Base-by-base conservation (phyloP, 23 tunicate species). In the Trididemnum miniatum region DNA sequence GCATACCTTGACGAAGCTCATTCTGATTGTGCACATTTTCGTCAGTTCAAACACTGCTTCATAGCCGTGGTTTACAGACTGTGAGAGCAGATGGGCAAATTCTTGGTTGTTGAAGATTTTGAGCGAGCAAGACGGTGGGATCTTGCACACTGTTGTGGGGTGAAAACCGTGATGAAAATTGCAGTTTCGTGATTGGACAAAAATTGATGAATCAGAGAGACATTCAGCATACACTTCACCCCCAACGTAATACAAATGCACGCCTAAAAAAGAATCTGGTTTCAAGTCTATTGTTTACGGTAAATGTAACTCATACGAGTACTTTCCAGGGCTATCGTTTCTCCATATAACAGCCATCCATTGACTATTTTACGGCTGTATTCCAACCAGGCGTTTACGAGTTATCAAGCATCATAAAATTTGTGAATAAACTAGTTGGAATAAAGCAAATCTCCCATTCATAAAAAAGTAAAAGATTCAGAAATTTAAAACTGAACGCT, bases 171-270 rank as follows among this genome's bases (percentile, higher is more conserved):
- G 99, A 34, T 95, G 95, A 51, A 77, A 95, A 59, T 95, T 95
- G 86, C 99, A 95, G 85, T 95, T 95, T 32, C 90, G 88, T 0
- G 99, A 95, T 82, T 95, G 99, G 36, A 90, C 99, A 35, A 96
- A 96, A 7, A 96, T 92, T 28, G 99, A 91, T 34, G 99, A 96
- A 83, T 96, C 99, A 23, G 99, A 96, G 20, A 96, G 88, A 49
- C 99, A 96, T 71, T 96, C 99, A 0, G 99, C 99, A 49, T 96
- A 96, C 59, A 96, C 99, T 69, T 96, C 99, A 0, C 99, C 99
- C 7, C 96, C 99, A 29, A 90, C 96, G 36, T 96, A 96, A 79
- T 96, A 96, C 40, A 96, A 78, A 80, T 96, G 99, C 35, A 96
- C 99, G 0, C 95, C 95, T 90, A 34, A 20, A 9, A 39, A n/a